Conservation (phyloP, 2,797 vertebrate species). For the Sebastes aleutianus region DNA sequence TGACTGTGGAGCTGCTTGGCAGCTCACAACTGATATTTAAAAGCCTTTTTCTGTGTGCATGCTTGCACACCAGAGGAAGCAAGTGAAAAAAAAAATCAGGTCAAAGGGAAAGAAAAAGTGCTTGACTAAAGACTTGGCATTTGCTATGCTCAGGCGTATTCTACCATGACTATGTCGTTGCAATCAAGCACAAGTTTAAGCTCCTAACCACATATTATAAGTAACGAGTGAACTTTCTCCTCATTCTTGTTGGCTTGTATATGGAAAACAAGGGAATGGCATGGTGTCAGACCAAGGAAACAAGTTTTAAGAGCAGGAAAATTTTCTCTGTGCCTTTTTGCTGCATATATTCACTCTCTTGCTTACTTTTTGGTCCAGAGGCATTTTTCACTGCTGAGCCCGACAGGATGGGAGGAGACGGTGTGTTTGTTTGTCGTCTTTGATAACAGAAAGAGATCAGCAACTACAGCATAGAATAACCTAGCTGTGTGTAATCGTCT, state of each 20-base stretch:
- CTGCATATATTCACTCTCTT: background rate
- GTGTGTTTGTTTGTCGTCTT: slow-evolving; percentile 49
- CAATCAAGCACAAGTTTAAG: slow-evolving; percentile 34
- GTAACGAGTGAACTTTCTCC: slow-evolving; percentile 9
- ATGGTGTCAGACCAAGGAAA: background rate
- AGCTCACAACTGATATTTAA: slow-evolving; percentile 71
- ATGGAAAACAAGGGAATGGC: background rate
- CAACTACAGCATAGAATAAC: slow-evolving; percentile 8
- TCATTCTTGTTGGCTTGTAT: background rate
- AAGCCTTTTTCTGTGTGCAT: slow-evolving; percentile 61
- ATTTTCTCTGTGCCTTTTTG: background rate
- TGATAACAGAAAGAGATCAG: slow-evolving; percentile 55
- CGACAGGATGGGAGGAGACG: slow-evolving; percentile 60
- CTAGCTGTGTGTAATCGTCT: slow-evolving; percentile 3
- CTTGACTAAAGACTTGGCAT: slow-evolving; percentile 54
- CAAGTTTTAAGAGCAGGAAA: background rate
- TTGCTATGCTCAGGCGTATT: slow-evolving; percentile 24
- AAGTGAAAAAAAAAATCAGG: slow-evolving; percentile 46
- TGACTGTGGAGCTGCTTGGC: slow-evolving; percentile 63
- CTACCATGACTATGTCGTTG: slow-evolving; percentile 29
- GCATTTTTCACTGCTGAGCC: slow-evolving; percentile 10
- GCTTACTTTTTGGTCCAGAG: slow-evolving; percentile 16
- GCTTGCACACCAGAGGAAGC: slow-evolving; percentile 59
- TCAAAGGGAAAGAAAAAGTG: slow-evolving; percentile 59
- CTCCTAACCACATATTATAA: background rate